A percentile compares a stretch with the other conserved stretches of the same genome.
Evolutionary conservation across 2,888 invertebrate species (phyloP).

Genomic region (Miltochrista miniata): DNA sequence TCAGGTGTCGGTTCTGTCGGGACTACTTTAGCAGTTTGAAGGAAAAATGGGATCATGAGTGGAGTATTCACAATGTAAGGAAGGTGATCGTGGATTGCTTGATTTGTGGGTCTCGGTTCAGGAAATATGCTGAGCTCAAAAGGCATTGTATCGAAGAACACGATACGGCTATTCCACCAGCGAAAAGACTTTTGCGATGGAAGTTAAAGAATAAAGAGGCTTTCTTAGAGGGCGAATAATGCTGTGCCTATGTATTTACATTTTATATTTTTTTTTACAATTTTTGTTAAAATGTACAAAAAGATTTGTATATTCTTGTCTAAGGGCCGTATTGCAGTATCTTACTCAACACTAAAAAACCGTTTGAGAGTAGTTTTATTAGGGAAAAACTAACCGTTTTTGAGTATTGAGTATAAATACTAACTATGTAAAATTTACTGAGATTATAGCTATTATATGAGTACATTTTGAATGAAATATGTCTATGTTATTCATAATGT

Average conservation of each 20-base stretch:
- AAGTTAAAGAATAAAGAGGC: conserved; percentile 21
- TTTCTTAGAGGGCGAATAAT: conserved; percentile 16
- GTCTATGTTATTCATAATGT: too few species aligned
- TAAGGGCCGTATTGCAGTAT: neutral
- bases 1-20: conserved; percentile 65
- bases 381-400: too few species aligned
- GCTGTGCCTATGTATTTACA: conserved; percentile 4
- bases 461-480: too few species aligned
- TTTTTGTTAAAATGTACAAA: neutral
- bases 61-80: conserved; percentile 69
- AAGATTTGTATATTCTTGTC: too few species aligned
- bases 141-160: conserved; percentile 60
- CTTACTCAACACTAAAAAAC: too few species aligned
- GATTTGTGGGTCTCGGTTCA: conserved; percentile 65
- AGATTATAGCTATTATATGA: too few species aligned
- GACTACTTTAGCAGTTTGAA: conserved; percentile 59
- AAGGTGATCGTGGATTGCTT: conserved; percentile 71
- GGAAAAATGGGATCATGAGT: conserved; percentile 79
- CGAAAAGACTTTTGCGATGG: conserved; percentile 53
- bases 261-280: neutral
- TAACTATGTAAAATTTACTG: neutral
- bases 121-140: conserved; percentile 71
- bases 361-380: too few species aligned
- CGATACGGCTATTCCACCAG: conserved; percentile 54
- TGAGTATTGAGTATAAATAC: neutral